These are phyloP conservation scores for Bellardia bayeri DNA, from an alignment of 2,888 invertebrate species.

Conservation along the genomic window DNA sequence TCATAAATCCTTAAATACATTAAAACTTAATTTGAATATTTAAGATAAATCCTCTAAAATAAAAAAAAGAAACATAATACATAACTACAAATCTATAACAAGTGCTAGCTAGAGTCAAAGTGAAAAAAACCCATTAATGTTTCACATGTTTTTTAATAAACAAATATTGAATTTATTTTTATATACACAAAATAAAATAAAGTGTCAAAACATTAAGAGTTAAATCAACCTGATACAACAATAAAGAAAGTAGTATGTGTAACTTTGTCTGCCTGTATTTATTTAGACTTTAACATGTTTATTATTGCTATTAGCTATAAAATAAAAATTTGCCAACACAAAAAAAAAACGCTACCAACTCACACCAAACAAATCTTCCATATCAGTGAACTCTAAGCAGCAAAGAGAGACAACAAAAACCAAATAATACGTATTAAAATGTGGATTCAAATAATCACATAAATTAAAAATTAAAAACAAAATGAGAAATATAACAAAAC, in stretches of 20 bases:
- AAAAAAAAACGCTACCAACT: constrained; percentile 3
- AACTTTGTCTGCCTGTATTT: not conserved
- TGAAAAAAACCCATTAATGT: not conserved
- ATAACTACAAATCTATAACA: not conserved
- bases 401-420: constrained; percentile 8
- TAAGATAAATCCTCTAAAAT: not conserved
- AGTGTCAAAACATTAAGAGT: constrained; percentile 20
- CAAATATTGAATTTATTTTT: constrained; percentile 5
- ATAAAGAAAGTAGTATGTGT: not conserved
- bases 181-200: not conserved
- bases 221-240: constrained; percentile 21
- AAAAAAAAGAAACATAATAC: not conserved
- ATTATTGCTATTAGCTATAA: constrained; percentile 25
- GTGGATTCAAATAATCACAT: constrained; percentile 21
- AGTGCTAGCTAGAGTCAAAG: not conserved
- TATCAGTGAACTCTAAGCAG: constrained; percentile 57
- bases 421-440: constrained; percentile 44
- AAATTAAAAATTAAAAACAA: constrained; percentile 9
- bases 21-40: not conserved
- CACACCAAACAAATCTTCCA: constrained; percentile 28
- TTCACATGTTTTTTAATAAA: not conserved
- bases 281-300: constrained; percentile 14
- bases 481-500: constrained; percentile 19
- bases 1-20: not conserved
- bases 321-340: constrained; percentile 9